These are phyloP conservation scores for Fregetta grallaria DNA, from an alignment of 2,113 vertebrate species.

Conservation along the genomic window DNA sequence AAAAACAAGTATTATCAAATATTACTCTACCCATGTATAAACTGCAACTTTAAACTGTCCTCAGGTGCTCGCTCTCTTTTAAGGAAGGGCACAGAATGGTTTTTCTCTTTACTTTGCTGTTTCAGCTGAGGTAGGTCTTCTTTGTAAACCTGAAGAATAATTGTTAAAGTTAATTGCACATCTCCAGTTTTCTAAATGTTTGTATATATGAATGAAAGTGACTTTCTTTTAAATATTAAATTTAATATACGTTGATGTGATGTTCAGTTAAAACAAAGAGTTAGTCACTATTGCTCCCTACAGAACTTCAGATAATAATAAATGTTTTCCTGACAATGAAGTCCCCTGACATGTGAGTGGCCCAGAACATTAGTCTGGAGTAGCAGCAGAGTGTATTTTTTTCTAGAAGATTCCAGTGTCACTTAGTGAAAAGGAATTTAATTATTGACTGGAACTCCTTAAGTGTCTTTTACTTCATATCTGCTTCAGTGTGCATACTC, in stretches of 20 bases:
- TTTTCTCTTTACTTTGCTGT: slow-evolving; percentile 87
- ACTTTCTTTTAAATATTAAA: not conserved
- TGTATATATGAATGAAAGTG: not conserved
- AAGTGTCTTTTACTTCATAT: not conserved
- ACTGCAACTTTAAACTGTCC: slow-evolving; percentile 91
- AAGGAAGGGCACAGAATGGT: slow-evolving; percentile 86
- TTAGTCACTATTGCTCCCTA: not conserved
- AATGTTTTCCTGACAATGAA: not conserved
- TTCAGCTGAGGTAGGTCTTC: slow-evolving; percentile 97
- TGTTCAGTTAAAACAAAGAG: not conserved
- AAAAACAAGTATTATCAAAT: not conserved
- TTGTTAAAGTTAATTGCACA: not conserved
- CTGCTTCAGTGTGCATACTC: not conserved
- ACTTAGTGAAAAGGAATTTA: not conserved
- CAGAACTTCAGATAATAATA: not conserved
- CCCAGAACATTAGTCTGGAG: not conserved
- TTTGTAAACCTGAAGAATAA: slow-evolving; percentile 90
- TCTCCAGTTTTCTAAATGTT: not conserved
- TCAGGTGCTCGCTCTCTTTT: slow-evolving; percentile 91
- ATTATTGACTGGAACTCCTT: not conserved
- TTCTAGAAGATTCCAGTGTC: not conserved
- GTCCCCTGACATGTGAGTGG: not conserved
- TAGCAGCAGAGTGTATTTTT: not conserved
- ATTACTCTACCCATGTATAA: slow-evolving; percentile 89
- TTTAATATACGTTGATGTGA: not conserved